phyloP scores from a whole-genome alignment of 2,113 vertebrate species.

The Zootoca vivipara region DNA sequence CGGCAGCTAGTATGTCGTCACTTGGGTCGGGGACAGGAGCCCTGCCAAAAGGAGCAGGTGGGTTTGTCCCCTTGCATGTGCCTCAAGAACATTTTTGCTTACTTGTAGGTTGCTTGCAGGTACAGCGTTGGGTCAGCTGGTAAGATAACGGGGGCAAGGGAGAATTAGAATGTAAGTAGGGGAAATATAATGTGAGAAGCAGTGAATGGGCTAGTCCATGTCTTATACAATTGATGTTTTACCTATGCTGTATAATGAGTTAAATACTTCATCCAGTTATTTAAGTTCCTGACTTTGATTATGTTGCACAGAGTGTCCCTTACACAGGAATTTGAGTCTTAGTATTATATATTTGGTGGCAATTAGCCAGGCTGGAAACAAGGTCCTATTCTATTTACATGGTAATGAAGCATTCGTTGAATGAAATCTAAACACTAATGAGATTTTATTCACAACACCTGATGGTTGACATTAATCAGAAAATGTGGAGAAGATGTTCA shows the following conservation, averaged over 20 bases:
- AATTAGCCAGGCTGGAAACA: conserved; percentile 30
- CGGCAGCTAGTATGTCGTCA: background rate
- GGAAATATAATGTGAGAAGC: background rate
- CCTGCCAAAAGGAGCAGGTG: background rate
- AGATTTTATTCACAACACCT: conserved; percentile 47
- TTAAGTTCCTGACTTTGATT: background rate
- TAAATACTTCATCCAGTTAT: background rate
- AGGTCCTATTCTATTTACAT: conserved; percentile 52
- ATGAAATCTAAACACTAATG: conserved; percentile 54
- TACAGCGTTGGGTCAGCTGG: background rate
- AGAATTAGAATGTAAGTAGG: background rate
- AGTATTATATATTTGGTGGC: conserved; percentile 27
- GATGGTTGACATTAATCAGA: conserved; percentile 42
- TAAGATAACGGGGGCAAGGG: background rate
- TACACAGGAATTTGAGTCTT: conserved; percentile 27
- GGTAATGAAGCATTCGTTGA: conserved; percentile 58
- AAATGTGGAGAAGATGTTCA: conserved; percentile 22
- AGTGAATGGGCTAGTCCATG: background rate
- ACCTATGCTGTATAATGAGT: background rate
- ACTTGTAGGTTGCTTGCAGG: background rate
- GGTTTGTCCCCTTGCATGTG: background rate
- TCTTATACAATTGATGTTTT: background rate
- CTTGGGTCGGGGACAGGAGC: background rate
- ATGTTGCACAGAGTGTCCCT: conserved; percentile 17
- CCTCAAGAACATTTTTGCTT: background rate